Evolutionary conservation across 2,888 invertebrate genomes (phyloP).

Genomic region (Arctia plantaginis): DNA sequence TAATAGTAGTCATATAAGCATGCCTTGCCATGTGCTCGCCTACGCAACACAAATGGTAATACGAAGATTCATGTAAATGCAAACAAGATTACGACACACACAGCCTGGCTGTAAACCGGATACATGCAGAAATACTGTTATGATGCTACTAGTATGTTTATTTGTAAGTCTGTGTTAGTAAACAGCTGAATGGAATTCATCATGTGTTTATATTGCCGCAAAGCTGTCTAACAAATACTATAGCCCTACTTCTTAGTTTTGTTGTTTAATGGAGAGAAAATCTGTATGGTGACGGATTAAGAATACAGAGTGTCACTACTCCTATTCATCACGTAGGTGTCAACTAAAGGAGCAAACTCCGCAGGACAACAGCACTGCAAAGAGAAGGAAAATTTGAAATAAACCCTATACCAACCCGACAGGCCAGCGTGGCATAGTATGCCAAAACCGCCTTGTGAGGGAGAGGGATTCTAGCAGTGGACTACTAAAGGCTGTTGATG

Average conservation of each 20-base stretch:
- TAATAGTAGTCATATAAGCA: constrained; percentile 11
- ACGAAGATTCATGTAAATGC: constrained; percentile 55
- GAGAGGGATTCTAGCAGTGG: too few relatives aligned
- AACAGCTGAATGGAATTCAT: constrained; percentile 11
- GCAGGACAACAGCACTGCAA: too few relatives aligned
- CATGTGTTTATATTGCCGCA: neutral
- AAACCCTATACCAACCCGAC: too few relatives aligned
- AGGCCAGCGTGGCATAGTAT: too few relatives aligned
- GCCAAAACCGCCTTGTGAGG: too few relatives aligned
- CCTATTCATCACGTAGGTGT: too few relatives aligned
- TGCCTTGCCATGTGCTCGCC: constrained; percentile 49
- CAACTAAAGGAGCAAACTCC: too few relatives aligned
- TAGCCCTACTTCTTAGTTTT: neutral
- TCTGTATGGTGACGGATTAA: too few relatives aligned
- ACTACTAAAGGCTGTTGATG: too few relatives aligned
- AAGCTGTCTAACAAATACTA: neutral
- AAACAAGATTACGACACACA: constrained; percentile 59
- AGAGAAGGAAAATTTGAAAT: too few relatives aligned
- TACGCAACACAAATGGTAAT: constrained; percentile 54
- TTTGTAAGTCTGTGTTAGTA: constrained; percentile 16
- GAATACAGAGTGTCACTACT: too few relatives aligned
- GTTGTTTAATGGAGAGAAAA: neutral
- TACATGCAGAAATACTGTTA: constrained; percentile 46
- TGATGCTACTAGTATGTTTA: constrained; percentile 7
- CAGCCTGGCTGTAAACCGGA: constrained; percentile 50